Evolutionary conservation across 2,888 invertebrate genomes (phyloP).

Genomic region (Herminia tarsipennalis): DNA sequence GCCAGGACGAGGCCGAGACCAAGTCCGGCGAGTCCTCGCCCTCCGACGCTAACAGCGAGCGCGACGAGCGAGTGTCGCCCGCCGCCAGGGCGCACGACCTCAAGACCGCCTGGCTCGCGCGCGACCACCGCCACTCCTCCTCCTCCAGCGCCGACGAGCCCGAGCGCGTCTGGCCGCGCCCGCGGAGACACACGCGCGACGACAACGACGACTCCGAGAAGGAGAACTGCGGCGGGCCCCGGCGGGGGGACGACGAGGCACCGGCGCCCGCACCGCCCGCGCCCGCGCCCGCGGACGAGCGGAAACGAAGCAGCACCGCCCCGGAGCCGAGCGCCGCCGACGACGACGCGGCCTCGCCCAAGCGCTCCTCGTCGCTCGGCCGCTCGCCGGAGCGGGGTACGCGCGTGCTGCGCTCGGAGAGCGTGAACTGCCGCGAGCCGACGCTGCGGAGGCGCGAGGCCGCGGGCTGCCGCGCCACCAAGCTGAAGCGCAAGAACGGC

Average conservation of each 20-base stretch:
- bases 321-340: slow-evolving; percentile 45
- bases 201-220: slow-evolving; percentile 75
- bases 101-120: slow-evolving; percentile 79
- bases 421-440: slow-evolving; percentile 82
- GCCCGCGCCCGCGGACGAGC: slow-evolving; percentile 32
- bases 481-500: slow-evolving; percentile 91
- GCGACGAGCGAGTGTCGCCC: slow-evolving; percentile 51
- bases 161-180: slow-evolving; percentile 47
- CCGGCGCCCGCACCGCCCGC: slow-evolving; percentile 31
- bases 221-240: slow-evolving; percentile 65
- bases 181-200: slow-evolving; percentile 41
- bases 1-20: slow-evolving; percentile 84
- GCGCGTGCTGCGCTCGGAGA: slow-evolving; percentile 86
- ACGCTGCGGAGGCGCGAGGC: slow-evolving; percentile 86
- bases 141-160: slow-evolving; percentile 67
- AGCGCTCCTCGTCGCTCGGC: slow-evolving; percentile 87
- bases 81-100: slow-evolving; percentile 71
- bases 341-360: slow-evolving; percentile 48
- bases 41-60: slow-evolving; percentile 48
- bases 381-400: slow-evolving; percentile 78
- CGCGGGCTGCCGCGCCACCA: slow-evolving; percentile 84
- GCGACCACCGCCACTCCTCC: slow-evolving; percentile 71
- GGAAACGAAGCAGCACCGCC: slow-evolving; percentile 59
- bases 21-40: slow-evolving; percentile 65
- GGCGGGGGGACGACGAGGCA: slow-evolving; percentile 26